phyloP scores from a whole-genome alignment of 2,888 invertebrate genomes.

The Leptinotarsa rubiginosa region DNA sequence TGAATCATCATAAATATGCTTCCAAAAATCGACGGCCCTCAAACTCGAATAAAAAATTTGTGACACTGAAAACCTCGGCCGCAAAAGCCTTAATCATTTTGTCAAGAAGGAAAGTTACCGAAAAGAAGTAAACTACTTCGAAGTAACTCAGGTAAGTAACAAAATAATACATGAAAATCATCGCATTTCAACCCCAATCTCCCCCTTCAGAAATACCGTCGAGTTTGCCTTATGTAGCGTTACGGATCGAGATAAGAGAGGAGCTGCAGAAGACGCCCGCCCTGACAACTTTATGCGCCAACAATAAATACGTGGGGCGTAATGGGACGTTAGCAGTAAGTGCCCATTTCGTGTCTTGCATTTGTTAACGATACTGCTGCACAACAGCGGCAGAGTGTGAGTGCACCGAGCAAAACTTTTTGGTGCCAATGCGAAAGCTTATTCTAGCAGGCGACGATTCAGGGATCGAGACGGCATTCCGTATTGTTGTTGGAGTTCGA shows the following conservation, averaged over 20 bases:
- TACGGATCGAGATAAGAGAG: constrained; percentile 34
- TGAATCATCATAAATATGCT: no score
- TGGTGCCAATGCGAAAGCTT: constrained; percentile 2
- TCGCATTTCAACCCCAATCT: background rate
- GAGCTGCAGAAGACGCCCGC: constrained; percentile 14
- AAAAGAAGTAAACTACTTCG: no score
- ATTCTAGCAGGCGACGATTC: constrained; percentile 15
- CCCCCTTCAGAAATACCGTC: background rate
- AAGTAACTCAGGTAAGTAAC: background rate
- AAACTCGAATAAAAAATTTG: no score
- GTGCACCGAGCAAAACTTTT: constrained; percentile 19
- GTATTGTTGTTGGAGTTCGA: constrained; percentile 32
- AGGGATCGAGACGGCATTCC: constrained; percentile 14
- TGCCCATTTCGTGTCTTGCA: constrained; percentile 34
- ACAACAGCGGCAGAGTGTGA: background rate
- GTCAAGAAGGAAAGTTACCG: no score
- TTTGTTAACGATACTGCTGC: constrained; percentile 31
- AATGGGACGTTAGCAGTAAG: constrained; percentile 38
- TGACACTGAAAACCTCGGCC: no score
- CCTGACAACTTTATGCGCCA: constrained; percentile 29
- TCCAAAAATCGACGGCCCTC: no score
- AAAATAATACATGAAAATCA: background rate
- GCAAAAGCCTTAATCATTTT: no score
- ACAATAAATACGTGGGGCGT: constrained; percentile 32
- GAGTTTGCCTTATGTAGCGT: constrained; percentile 47